These are phyloP conservation scores for Trisateles emortualis DNA, from an alignment of 2,888 invertebrate species.

Conservation along the genomic window DNA sequence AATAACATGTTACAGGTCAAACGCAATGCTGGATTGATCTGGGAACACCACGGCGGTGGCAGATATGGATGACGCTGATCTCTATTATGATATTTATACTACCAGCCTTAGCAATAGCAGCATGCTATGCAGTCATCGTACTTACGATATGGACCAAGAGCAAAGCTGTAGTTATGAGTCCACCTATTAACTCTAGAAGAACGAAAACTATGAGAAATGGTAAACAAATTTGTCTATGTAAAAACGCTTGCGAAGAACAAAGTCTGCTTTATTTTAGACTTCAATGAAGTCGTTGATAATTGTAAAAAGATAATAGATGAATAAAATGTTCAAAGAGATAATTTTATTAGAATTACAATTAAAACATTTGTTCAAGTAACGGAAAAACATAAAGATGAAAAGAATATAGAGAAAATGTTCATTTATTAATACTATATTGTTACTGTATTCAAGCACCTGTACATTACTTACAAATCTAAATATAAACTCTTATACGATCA, in stretches of 20 bases:
- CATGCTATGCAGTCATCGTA: slow-evolving; percentile 96
- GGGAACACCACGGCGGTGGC: slow-evolving; percentile 91
- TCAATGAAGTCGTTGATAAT: not conserved
- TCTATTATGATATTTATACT: slow-evolving; percentile 93
- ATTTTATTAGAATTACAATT: too few relatives aligned
- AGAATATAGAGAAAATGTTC: too few relatives aligned
- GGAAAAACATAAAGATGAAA: too few relatives aligned
- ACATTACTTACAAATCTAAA: too few relatives aligned
- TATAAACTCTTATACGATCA: not conserved
- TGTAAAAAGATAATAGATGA: too few relatives aligned
- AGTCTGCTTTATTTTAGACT: not conserved
- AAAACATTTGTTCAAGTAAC: too few relatives aligned
- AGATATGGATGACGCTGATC: slow-evolving; percentile 95
- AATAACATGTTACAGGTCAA: slow-evolving; percentile 77
- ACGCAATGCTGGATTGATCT: slow-evolving; percentile 97
- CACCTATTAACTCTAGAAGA: slow-evolving; percentile 78
- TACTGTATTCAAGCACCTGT: too few relatives aligned
- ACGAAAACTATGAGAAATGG: slow-evolving; percentile 74
- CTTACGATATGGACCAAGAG: slow-evolving; percentile 97
- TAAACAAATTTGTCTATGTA: slow-evolving; percentile 4
- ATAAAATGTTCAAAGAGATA: too few relatives aligned
- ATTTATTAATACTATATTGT: too few relatives aligned
- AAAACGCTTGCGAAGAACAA: not conserved
- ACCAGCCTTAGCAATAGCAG: slow-evolving; percentile 95
- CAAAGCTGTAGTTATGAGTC: slow-evolving; percentile 88